A percentile compares a stretch with the other conserved stretches of the same genome.
Conservation (phyloP, 2,888 invertebrate species). For the Leptopilina myrica region DNA sequence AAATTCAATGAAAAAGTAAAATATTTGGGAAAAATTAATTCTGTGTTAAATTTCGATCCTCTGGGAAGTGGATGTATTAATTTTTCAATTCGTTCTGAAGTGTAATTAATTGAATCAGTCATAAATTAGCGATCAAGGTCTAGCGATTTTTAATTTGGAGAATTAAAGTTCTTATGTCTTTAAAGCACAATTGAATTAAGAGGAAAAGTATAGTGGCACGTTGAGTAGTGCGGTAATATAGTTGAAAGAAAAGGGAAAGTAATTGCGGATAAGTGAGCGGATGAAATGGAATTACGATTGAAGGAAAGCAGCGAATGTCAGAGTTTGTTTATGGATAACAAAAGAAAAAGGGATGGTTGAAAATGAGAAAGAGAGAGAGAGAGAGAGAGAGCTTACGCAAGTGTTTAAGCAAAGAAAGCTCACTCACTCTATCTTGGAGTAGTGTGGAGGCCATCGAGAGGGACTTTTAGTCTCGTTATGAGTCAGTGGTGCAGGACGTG, state of each 20-base stretch:
- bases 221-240: background rate
- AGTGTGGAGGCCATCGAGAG: slow-evolving; percentile 50
- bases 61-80: too few species aligned
- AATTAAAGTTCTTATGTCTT: too few species aligned
- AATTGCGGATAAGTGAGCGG: background rate
- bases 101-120: too few species aligned
- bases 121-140: too few species aligned
- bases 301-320: background rate
- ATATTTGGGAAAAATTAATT: too few species aligned
- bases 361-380: slow-evolving; percentile 46
- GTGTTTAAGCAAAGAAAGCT: slow-evolving; percentile 22
- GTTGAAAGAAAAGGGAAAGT: background rate
- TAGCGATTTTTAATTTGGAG: too few species aligned
- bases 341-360: background rate
- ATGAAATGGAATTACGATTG: slow-evolving; percentile 7
- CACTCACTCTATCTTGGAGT: too few species aligned
- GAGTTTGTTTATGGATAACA: slow-evolving; percentile 16
- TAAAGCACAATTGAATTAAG: too few species aligned
- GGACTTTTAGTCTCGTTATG: slow-evolving; percentile 54
- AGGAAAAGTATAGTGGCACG: too few species aligned
- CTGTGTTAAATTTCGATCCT: too few species aligned
- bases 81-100: too few species aligned
- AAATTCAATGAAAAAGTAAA: too few species aligned
- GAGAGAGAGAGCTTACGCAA: slow-evolving; percentile 46
- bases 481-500: slow-evolving; percentile 50